phyloP scores from a whole-genome alignment of 2,888 invertebrate species.

The Melangyna quadrimaculata region DNA sequence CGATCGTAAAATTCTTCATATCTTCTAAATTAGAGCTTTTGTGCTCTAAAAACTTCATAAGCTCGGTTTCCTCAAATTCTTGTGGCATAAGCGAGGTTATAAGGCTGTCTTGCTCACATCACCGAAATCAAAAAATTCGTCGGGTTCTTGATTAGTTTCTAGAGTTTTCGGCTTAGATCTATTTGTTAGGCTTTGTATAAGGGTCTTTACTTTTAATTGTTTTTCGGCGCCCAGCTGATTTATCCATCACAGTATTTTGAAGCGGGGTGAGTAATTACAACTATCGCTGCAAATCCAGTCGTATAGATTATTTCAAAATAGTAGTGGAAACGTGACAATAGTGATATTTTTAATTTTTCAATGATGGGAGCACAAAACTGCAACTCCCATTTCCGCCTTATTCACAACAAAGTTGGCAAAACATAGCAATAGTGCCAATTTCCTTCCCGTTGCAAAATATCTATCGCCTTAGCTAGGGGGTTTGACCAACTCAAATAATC shows the following conservation, averaged over 20 bases:
- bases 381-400: background rate
- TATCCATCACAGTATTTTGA: no score
- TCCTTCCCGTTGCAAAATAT: background rate
- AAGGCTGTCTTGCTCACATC: background rate
- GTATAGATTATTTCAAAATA: background rate
- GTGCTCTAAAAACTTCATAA: no score
- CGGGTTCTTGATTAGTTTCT: background rate
- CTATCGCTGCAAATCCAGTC: background rate
- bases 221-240: no score
- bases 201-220: background rate
- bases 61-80: no score
- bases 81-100: no score
- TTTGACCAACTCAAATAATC: no score
- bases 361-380: background rate
- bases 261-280: no score
- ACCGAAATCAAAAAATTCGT: background rate
- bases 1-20: no score
- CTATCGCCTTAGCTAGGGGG: background rate
- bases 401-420: background rate
- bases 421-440: background rate
- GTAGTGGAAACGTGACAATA: no score
- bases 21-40: no score
- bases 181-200: no score
- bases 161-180: background rate
- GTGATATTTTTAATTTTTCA: background rate